Evolutionary conservation across 2,797 vertebrate species (phyloP).

Genomic region (Ctenopoma kingsleyae): DNA sequence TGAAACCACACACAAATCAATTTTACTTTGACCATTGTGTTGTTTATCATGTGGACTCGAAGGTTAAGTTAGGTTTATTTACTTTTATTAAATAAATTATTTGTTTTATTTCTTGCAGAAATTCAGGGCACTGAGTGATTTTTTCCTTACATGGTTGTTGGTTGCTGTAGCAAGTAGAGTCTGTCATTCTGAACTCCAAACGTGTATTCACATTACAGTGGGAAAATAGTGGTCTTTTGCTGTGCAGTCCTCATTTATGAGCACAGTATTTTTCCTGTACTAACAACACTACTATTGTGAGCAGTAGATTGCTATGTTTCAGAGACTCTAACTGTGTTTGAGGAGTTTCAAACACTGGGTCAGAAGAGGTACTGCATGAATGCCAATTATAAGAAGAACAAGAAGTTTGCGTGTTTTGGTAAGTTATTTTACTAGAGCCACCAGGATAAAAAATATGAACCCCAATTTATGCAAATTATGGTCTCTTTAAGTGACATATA

Average conservation of each 20-base stretch:
- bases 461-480: no score
- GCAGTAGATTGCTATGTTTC: background rate
- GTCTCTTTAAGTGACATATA: no score
- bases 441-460: no score
- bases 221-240: background rate
- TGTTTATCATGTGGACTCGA: conserved; percentile 1
- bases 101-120: background rate
- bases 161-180: background rate
- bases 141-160: background rate
- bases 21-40: conserved; percentile 8
- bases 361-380: no score
- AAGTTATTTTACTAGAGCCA: no score
- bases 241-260: background rate
- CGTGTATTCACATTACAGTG: background rate
- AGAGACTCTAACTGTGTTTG: no score
- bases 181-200: conserved; percentile 12
- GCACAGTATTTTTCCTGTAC: background rate
- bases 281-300: background rate
- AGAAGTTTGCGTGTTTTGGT: no score
- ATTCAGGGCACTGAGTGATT: background rate
- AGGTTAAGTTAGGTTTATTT: background rate
- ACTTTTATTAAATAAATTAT: background rate
- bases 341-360: no score
- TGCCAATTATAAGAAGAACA: no score
- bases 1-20: conserved; percentile 25